Conservation (phyloP, 64 coral and sea anemone genomes). For the Montipora capricornis region DNA sequence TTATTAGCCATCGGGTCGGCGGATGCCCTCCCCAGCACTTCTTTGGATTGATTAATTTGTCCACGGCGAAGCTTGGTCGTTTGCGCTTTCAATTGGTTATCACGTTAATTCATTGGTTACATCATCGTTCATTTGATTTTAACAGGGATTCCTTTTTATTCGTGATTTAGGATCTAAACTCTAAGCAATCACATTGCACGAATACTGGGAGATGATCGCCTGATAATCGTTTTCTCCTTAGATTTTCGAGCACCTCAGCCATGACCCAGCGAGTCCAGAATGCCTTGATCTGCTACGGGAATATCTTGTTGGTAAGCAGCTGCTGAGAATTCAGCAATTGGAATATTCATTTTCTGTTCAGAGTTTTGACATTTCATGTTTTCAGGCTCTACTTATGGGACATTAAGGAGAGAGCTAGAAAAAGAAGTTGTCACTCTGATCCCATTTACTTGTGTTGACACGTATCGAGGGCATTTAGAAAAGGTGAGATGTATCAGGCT, state of each 20-base stretch:
- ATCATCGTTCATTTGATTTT: no score
- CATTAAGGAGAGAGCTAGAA: slow-evolving; percentile 74
- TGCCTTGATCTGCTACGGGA: slow-evolving; percentile 83
- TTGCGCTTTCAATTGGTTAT: no score
- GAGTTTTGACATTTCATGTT: background rate
- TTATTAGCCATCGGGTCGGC: no score
- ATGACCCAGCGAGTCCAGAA: slow-evolving; percentile 90
- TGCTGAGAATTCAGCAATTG: background rate
- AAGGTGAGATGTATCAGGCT: slow-evolving; percentile 44
- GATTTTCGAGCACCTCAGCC: slow-evolving; percentile 87
- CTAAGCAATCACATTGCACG: no score
- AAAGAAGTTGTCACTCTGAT: slow-evolving; percentile 65
- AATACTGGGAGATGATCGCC: no score
- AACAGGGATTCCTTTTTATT: no score
- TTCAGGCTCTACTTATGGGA: slow-evolving; percentile 81
- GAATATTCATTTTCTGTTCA: background rate
- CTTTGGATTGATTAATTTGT: no score
- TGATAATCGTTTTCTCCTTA: background rate
- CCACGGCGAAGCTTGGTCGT: no score
- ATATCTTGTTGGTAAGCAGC: slow-evolving; percentile 85
- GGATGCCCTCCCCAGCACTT: no score
- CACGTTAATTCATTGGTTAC: no score
- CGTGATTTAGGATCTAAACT: no score
- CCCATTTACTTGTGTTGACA: slow-evolving; percentile 86
- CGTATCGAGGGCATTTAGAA: slow-evolving; percentile 87